These are phyloP conservation scores for Lepidothrix coronata DNA, from an alignment of 2,113 vertebrate genomes.

Conservation along the genomic window DNA sequence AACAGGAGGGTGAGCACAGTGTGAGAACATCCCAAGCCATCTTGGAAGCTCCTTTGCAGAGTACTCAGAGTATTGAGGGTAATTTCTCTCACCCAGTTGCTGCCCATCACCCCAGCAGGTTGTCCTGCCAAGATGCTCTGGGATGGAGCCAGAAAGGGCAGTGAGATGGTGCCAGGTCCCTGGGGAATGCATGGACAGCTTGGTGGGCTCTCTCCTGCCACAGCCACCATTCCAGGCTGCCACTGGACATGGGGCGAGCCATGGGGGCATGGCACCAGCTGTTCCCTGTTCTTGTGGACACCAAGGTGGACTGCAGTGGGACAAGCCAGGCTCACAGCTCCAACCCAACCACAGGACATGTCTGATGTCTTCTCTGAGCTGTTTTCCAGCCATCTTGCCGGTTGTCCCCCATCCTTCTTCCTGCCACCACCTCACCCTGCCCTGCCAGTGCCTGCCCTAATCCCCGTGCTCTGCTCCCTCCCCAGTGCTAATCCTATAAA, in stretches of 20 bases:
- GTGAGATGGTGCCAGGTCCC: not conserved
- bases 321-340: not conserved
- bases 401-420: not conserved
- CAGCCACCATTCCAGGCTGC: not conserved
- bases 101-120: not conserved
- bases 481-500: constrained; percentile 38
- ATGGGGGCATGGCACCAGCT: fast-evolving
- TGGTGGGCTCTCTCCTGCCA: not conserved
- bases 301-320: not conserved
- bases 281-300: not conserved
- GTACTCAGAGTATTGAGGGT: fast-evolving
- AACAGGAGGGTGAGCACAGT: fast-evolving
- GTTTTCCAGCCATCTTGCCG: fast-evolving
- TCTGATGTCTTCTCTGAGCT: not conserved
- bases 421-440: not conserved
- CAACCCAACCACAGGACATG: not conserved
- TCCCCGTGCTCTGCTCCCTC: not conserved
- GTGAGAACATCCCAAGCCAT: not conserved
- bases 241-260: fast-evolving
- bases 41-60: not conserved
- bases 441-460: not conserved
- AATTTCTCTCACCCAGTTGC: not conserved
- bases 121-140: not conserved
- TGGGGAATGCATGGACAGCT: not conserved
- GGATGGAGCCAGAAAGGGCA: not conserved